These are phyloP conservation scores for Gasterosteus aculeatus DNA, from an alignment of 2,113 vertebrate genomes.

Conservation along the genomic window DNA sequence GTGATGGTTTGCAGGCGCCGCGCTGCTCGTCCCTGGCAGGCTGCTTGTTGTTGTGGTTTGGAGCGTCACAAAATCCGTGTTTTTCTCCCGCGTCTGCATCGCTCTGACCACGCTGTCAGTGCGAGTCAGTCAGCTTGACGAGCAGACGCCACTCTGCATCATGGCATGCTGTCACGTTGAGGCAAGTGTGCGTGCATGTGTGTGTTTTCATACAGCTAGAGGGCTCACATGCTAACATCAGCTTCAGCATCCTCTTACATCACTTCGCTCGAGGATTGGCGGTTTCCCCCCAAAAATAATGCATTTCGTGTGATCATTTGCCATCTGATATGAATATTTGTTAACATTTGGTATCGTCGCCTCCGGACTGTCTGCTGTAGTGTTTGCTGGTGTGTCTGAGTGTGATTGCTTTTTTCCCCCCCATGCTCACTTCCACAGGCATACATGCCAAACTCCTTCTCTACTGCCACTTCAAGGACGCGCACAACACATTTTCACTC, in stretches of 20 bases:
- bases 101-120: slow-evolving; percentile 69
- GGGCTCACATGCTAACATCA: slow-evolving; percentile 64
- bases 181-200: too few relatives aligned
- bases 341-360: slow-evolving; percentile 23
- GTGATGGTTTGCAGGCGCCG: slow-evolving; percentile 37
- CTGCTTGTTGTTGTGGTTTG: slow-evolving; percentile 65
- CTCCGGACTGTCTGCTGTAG: slow-evolving; percentile 2
- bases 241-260: slow-evolving; percentile 67
- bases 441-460: slow-evolving; percentile 4
- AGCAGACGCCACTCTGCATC: slow-evolving; percentile 78
- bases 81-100: slow-evolving; percentile 59
- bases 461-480: slow-evolving; percentile 21
- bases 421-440: slow-evolving; percentile 5
- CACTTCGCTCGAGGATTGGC: slow-evolving; percentile 46
- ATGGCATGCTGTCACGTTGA: slow-evolving; percentile 70
- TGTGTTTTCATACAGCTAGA: slow-evolving; percentile 37
- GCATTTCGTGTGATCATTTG: slow-evolving; percentile 29
- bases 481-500: neutral
- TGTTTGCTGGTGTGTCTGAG: slow-evolving; percentile 10
- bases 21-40: slow-evolving; percentile 39
- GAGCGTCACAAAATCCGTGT: slow-evolving; percentile 63
- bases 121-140: slow-evolving; percentile 73
- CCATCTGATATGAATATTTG: slow-evolving; percentile 14
- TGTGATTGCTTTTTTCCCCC: slow-evolving; percentile 18
- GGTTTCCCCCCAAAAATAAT: slow-evolving; percentile 13